Evolutionary conservation across 2,113 vertebrate species (phyloP), one percentile per base, ranked within the genome.

Genomic region (Ammodramus savannarum): DNA sequence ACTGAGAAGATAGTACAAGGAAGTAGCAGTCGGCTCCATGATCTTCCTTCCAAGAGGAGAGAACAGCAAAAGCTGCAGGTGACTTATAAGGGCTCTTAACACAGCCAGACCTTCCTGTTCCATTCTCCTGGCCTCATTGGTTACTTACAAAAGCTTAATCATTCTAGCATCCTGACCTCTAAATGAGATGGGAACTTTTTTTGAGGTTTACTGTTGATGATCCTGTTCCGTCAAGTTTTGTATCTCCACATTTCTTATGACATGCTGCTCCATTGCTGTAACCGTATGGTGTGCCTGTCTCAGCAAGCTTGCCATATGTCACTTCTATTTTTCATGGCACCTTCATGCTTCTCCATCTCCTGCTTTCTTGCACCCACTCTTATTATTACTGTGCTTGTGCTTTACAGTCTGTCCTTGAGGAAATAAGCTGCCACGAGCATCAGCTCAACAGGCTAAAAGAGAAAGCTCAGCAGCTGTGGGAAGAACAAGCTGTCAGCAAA

Each of bases 61-160:
- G 99, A 99, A 68, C 99, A 99, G 67, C 98, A 98, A 82, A 99
- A 99, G 86, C 97, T 99, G n/a, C 99, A 99, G 99, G 99, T 99
- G 97, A 94, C 26, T 75, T 54, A 23, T 0, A 22, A 71, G 16
- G 3, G 39, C 17, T 32, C 38, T 36, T 43, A 63, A 57, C 29
- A 51, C 9, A 93, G 23, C 9, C 49, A 59, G 43, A 7, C 46
- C 51, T 27, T n/a, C 23, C 51, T 18, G 6, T n/a, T 26, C 41
- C 22, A 29, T 58, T 38, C 25, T 84, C 5, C 46, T 90, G 65
- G 36, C 39, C 34, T 76, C 71, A 66, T 0, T 34, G n/a, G 10
- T 77, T 44, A 59, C 44, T 75, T 62, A 51, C 25, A 91, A 87
- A 78, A 68, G 20, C 39, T 76, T 63, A 27, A 79, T 77, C 68